Evolutionary conservation across 2,888 invertebrate genomes (phyloP).

Genomic region (Clanis bilineata): DNA sequence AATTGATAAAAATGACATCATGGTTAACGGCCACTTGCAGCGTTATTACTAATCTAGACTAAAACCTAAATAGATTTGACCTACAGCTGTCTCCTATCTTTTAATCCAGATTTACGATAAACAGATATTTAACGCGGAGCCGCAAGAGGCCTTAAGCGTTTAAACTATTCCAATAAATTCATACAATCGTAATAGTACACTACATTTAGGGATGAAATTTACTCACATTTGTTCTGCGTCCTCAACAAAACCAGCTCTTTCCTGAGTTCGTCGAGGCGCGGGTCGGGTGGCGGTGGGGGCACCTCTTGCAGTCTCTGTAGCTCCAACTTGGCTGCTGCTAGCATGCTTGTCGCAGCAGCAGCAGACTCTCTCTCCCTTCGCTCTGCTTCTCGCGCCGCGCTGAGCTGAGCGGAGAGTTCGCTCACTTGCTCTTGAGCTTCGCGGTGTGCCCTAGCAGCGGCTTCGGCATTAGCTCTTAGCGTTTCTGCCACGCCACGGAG

Average conservation of each 20-base stretch:
- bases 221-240: conserved; percentile 88
- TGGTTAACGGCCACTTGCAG: no score
- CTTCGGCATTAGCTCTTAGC: conserved; percentile 81
- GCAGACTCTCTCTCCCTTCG: conserved; percentile 77
- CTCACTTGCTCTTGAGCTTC: conserved; percentile 79
- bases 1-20: no score
- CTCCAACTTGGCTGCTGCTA: conserved; percentile 86
- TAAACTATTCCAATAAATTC: background rate
- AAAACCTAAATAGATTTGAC: no score
- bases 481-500: conserved; percentile 82
- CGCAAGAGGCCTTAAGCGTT: no score
- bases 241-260: conserved; percentile 88
- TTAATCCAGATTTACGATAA: no score
- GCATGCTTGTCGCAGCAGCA: conserved; percentile 79
- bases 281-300: conserved; percentile 84
- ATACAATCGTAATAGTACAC: no score
- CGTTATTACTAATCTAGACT: no score
- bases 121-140: no score
- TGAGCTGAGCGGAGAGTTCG: conserved; percentile 72
- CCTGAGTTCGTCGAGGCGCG: conserved; percentile 88
- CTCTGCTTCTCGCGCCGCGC: conserved; percentile 72
- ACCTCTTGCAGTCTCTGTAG: conserved; percentile 85
- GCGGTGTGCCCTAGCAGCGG: conserved; percentile 75
- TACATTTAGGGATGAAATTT: background rate
- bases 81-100: no score